Base-by-base conservation (phyloP, 1,140 invertebrate genomes). In the Atta colombica region DNA sequence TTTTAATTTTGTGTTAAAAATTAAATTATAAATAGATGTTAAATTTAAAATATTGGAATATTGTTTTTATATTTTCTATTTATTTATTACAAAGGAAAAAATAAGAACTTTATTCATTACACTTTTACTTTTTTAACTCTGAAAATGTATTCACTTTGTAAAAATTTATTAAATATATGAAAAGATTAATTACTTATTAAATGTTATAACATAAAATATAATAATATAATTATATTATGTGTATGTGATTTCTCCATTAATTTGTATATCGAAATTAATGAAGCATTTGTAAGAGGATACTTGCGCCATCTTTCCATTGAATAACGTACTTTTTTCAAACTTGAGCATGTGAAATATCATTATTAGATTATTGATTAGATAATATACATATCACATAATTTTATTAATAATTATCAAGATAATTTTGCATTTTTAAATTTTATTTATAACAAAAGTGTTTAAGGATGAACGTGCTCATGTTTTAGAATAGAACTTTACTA, bases 81-180 rank as follows among this genome's bases (percentile, higher is more conserved):
- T 21, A n/a, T 58, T 75, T 53, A 49, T 69, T 49, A 18, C 14
- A 18, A 51, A 28, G 2, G 49, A n/a, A 28, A 18, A 2, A 3
- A 51, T 55, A 6, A 55, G 4, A 28, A 28, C 5, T 72, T 0
- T n/a, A 31, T 55, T 0, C n/a, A n/a, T 72, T n/a, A 55, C 18
- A 31, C 0, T 31, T 31, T 31, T 6, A 31, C 4, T n/a, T n/a
- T n/a, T n/a, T n/a, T n/a, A 18, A 72, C 3, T 12, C 1, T 55
- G 18, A 18, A 53, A 55, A 55, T 2, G 10, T n/a, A 72, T 1
- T 71, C 12, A n/a, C 7, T 55, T 55, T 53, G 53, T n/a, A 18
- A 0, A 72, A 31, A 77, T 77, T 60, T 39, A 75, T 58, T 58
- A 60, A 77, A 58, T 58, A 16, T 55, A 60, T 25, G 7, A 7